Base-by-base conservation (phyloP, 2,797 vertebrate genomes). In the Sebastes itinus region DNA sequence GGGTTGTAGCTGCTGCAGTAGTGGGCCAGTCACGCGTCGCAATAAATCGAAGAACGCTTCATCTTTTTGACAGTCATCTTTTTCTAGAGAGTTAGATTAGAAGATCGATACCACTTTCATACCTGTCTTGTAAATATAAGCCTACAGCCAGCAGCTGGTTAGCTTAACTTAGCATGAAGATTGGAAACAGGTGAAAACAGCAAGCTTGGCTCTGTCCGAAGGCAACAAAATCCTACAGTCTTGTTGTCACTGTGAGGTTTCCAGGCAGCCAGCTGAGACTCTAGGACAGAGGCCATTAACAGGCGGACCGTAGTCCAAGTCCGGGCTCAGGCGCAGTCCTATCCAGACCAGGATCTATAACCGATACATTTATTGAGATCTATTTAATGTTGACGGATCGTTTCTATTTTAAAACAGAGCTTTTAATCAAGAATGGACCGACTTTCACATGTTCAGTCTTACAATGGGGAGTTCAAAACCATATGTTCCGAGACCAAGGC, bases 11-110 rank as follows among this genome's bases (percentile, higher is more conserved):
- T 42, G 14, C 38, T 42, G 46, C 2, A 49, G 46, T 20, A 20
- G 7, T 20, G 46, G 0, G 46, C 46, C 0, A 14, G 5, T 14
- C 2, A 2, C 7, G 18, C 3, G 0, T 49, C 0, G 6, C 46
- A 49, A 49, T 20, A 0, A 49, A 49, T 20, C 7, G 18, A 49
- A 0, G 46, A 49, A 49, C 2, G 16, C 46, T 20, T 46, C 1
- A 46, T 46, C 16, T 18, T 2, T 46, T 46, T 46, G 25, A 27
- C 3, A 46, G 46, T 49, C 0, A 49, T 49, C 18, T 20, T 0
- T 49, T 49, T 49, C 46, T 49, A 49, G 27, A 30, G 58, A 20
- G 35, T 61, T 61, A 49, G 59, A 63, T 25, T 16, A 54, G 2
- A 33, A 63, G 30, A 35, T 54, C 5, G 1, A 55, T 28, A 22